Base-by-base conservation (phyloP, 2,888 invertebrate species). In the Parelbella ahira region DNA sequence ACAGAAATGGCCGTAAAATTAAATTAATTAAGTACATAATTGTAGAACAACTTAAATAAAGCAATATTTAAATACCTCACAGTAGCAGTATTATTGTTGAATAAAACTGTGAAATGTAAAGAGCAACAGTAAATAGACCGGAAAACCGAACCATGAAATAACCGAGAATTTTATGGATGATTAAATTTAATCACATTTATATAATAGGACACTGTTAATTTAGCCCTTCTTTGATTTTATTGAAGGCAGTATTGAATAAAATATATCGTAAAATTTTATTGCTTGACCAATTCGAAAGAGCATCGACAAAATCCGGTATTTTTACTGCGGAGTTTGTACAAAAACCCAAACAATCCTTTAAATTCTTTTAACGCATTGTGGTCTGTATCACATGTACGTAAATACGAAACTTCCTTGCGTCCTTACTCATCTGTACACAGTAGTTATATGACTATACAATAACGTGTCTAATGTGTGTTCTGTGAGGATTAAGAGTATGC, bases 221-320 rank as follows among this genome's bases (percentile, higher is more conserved):
- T 51, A 46, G 45, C 56, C 47, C 60, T 63, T 63, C 59, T 68
- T 62, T 60, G 58, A 72, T 69, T 70, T 68, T 66, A 68, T 69
- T 56, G 60, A 45, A 48, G 50, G 46, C 50, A 48, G 61, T 71
- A 68, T 74, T 65, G 67, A 68, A 72, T 68, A 63, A 60, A 70
- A 66, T 62, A 51, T 59, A 65, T 67, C 68, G 60, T 80, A 63
- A 78, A 79, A 51, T 62, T 78, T 79, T 75, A 79, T 64, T 66
- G 57, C 47, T 24, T 48, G 34, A 49, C 47, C 52, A 53, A 58
- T 59, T 57, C 60, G 53, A 64, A 56, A 56, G n/a, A 54, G 57
- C 47, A 47, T 56, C 48, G 41, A 49, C 50, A 44, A 46, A 53
- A 53, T 51, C 51, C 54, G 44, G 41, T 6, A 33, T 47, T 62